Percentiles rank a stretch among this genome's conserved stretches.
These are phyloP conservation scores for Nemotelus pantherinus DNA, from an alignment of 2,888 invertebrate species.

Conservation along the genomic window DNA sequence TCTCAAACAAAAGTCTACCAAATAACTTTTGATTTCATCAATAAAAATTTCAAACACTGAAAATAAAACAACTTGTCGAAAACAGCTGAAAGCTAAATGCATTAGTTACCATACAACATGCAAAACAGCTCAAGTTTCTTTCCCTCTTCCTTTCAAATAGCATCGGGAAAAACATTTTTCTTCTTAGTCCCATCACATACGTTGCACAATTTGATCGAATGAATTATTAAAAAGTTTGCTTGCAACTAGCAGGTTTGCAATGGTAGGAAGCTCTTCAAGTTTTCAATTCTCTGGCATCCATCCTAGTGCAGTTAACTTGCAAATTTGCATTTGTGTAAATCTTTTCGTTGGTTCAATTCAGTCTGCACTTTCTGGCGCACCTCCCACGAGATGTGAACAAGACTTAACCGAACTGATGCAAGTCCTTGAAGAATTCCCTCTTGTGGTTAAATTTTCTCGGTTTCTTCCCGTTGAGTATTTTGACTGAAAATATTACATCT, in stretches of 20 bases:
- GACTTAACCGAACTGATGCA: no score
- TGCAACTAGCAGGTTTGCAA: background rate
- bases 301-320: background rate
- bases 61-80: no score
- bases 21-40: no score
- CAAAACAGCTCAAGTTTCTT: no score
- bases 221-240: constrained; percentile 18
- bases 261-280: no score
- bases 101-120: no score
- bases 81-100: no score
- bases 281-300: background rate
- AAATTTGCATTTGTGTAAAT: background rate
- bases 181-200: background rate
- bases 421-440: background rate
- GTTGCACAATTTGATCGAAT: constrained; percentile 2
- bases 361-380: background rate
- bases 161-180: background rate
- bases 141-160: background rate
- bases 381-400: no score
- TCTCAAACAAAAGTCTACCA: no score
- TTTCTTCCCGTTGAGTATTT: background rate
- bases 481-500: background rate
- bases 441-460: background rate
- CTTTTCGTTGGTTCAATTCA: background rate
- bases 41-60: no score